Evolutionary conservation across 1,140 invertebrate species (phyloP), one percentile per base, ranked within the genome.

Genomic region (Drosophila sulfurigaster): DNA sequence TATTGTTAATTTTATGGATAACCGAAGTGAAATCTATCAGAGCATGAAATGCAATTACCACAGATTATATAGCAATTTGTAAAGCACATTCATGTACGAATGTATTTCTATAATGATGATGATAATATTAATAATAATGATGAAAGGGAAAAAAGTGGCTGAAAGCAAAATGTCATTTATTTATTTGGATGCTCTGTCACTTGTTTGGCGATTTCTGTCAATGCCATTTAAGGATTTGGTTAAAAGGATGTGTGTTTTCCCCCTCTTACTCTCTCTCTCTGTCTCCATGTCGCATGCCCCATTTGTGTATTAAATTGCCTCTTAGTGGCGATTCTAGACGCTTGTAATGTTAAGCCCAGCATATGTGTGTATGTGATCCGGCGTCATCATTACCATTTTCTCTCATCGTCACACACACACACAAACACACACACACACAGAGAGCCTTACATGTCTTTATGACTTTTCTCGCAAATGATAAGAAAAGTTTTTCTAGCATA

Each of bases 311-410:
- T 75, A 70, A 75, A 75, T 75, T 75, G 66, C 51, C 51, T 62
- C 43, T 70, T 63, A 57, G 45, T 63, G 32, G 57, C 72, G 35
- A 70, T 69, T 62, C 20, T 32, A 69, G 67, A 58, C 54, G 67
- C 20, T 35, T 71, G 67, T 67, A 76, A 79, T 71, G 77, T 35
- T 74, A 64, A 79, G 68, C 68, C 51, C 79, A 62, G 69, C 82
- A 88, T 87, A 88, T 83, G 62, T 83, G 62, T 25, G 41, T 64
- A 38, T 52, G 68, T 63, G 57, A 15, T 66, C 82, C 75, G 69
- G 77, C 79, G 79, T 82, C 79, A 87, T 87, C 83, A 82, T 88
- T 88, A 80, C 80, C 76, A 88, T 87, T 87, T 82, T 73, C 83
- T 82, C 72, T 72, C 82, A 79, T 79, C 79, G 65, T 69, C 72